Conservation (phyloP, 2,797 vertebrate species). For the Chelonia mydas region DNA sequence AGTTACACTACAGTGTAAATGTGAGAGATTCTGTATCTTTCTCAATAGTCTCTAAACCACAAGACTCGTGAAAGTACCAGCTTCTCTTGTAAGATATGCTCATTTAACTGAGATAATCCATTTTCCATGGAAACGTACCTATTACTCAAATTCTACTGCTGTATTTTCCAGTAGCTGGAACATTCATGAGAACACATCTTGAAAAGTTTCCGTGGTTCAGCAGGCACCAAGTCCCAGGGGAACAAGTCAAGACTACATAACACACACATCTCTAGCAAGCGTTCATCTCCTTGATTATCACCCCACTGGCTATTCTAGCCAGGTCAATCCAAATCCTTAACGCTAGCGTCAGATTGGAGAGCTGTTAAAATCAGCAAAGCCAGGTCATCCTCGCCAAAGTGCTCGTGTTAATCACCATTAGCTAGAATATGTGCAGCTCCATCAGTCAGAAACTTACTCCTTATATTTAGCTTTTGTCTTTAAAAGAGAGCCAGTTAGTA, state of each 20-base stretch:
- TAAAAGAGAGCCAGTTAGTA: slow-evolving; percentile 70
- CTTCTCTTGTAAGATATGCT: background rate
- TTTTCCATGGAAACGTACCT: background rate
- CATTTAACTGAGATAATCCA: background rate
- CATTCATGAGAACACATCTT: background rate
- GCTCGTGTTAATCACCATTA: slow-evolving; percentile 61
- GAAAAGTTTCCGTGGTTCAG: background rate
- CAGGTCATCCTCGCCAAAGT: slow-evolving; percentile 53
- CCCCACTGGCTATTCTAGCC: slow-evolving; percentile 35
- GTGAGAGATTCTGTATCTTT: background rate
- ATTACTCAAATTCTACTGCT: background rate
- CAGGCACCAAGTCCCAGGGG: background rate
- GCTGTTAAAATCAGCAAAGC: slow-evolving; percentile 68
- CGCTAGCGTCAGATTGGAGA: slow-evolving; percentile 61
- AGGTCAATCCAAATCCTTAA: slow-evolving; percentile 48
- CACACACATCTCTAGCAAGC: slow-evolving; percentile 36
- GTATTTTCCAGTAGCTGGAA: background rate
- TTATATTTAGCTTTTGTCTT: slow-evolving; percentile 58
- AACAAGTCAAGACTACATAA: background rate
- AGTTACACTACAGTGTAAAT: background rate
- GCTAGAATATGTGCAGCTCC: slow-evolving; percentile 37
- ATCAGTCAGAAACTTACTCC: slow-evolving; percentile 64
- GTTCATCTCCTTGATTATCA: slow-evolving; percentile 55
- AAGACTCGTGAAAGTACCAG: background rate
- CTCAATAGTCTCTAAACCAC: background rate